Conservation (phyloP, 2,888 invertebrate species). For the Epinotia nisella region DNA sequence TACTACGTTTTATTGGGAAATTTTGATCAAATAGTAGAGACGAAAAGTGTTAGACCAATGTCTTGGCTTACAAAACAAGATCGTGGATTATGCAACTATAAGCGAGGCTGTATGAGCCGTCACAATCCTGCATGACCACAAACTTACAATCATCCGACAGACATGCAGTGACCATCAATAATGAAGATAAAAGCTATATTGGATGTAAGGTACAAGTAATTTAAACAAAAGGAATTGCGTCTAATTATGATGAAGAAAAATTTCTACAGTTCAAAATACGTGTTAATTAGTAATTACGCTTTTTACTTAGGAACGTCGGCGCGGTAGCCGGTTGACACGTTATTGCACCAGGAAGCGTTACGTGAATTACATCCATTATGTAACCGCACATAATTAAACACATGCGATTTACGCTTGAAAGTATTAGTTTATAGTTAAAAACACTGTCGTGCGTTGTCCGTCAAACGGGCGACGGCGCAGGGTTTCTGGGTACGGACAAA, state of each 20-base stretch:
- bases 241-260: neutral
- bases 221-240: too few relatives aligned
- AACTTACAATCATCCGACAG: too few relatives aligned
- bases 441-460: slow-evolving; percentile 10
- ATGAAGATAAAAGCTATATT: too few relatives aligned
- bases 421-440: neutral
- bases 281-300: slow-evolving; percentile 1
- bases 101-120: too few relatives aligned
- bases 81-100: too few relatives aligned
- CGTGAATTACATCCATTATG: slow-evolving; percentile 31
- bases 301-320: neutral
- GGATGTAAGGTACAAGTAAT: too few relatives aligned
- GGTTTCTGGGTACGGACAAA: slow-evolving; percentile 16
- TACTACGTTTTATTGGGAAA: too few relatives aligned
- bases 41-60: too few relatives aligned
- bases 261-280: neutral
- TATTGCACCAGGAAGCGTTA: slow-evolving; percentile 25
- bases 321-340: slow-evolving; percentile 3
- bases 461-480: neutral
- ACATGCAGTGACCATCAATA: too few relatives aligned
- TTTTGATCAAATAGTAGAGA: too few relatives aligned
- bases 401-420: slow-evolving; percentile 25
- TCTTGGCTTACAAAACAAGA: too few relatives aligned
- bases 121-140: too few relatives aligned
- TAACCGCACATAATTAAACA: slow-evolving; percentile 19